These are phyloP conservation scores for Bathynomus jamesi DNA, from an alignment of 1,140 invertebrate species.

Conservation along the genomic window DNA sequence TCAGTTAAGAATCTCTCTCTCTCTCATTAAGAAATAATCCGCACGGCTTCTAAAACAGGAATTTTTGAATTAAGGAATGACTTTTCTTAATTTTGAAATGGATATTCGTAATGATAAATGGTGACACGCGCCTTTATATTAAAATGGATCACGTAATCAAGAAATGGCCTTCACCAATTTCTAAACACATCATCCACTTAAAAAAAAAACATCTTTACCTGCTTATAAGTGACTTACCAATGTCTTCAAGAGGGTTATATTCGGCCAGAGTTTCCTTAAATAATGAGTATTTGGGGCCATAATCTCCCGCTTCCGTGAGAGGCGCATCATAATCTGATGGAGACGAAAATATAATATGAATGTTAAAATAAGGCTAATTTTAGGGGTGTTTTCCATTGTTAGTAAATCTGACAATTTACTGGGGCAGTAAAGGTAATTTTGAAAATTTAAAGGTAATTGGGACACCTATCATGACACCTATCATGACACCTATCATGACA, in stretches of 20 bases:
- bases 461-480: neutral
- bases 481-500: neutral
- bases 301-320: slow-evolving; percentile 12
- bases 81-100: too few species aligned
- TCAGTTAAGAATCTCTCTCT: too few species aligned
- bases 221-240: neutral
- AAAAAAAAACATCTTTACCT: too few species aligned
- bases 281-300: slow-evolving; percentile 3
- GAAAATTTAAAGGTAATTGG: neutral
- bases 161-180: too few species aligned
- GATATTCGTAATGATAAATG: too few species aligned
- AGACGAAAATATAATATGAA: neutral
- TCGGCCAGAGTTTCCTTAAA: neutral
- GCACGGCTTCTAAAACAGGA: too few species aligned
- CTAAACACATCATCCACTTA: too few species aligned
- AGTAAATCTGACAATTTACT: neutral
- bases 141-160: too few species aligned
- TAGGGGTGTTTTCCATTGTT: neutral
- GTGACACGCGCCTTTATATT: too few species aligned
- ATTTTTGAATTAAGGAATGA: too few species aligned
- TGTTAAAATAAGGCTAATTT: neutral
- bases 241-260: neutral
- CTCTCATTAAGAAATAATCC: too few species aligned
- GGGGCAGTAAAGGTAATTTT: neutral
- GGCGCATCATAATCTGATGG: slow-evolving; percentile 1